Conservation (phyloP, 2,797 vertebrate genomes). For the Ficedula albicollis region DNA sequence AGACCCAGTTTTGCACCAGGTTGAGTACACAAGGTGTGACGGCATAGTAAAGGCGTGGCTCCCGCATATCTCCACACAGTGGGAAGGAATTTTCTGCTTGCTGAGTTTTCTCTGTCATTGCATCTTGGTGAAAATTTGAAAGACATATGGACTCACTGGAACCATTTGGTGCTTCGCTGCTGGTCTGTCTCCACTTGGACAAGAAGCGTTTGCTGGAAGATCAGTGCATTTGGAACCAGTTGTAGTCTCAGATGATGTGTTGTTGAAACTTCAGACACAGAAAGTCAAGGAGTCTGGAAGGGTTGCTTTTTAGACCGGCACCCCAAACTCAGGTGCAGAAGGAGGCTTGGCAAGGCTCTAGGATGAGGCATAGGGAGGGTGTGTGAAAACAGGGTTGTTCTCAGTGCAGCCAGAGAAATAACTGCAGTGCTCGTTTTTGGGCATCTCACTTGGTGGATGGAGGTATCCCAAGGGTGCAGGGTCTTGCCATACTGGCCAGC, state of each 20-base stretch:
- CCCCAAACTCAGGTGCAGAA: neutral
- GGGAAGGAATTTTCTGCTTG: neutral
- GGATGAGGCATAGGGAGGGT: no score
- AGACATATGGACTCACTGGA: neutral
- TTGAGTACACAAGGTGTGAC: fast-evolving
- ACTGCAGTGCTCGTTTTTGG: fast-evolving
- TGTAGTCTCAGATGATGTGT: neutral
- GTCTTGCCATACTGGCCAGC: neutral
- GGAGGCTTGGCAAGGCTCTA: neutral
- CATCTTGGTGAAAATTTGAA: neutral
- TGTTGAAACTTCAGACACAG: neutral
- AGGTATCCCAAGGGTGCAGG: neutral
- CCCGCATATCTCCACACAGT: fast-evolving
- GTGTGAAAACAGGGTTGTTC: neutral
- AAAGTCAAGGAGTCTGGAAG: neutral
- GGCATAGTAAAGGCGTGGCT: neutral
- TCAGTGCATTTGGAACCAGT: neutral
- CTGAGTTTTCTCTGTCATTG: neutral
- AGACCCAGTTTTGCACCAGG: fast-evolving
- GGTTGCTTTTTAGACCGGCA: neutral
- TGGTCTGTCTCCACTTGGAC: neutral
- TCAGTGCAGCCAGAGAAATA: neutral
- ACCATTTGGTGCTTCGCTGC: neutral
- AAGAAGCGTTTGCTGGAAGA: neutral
- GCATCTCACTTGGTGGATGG: neutral